Evolutionary conservation across 2,113 vertebrate genomes (phyloP), one percentile per base, ranked within the genome.

Genomic region (Osmerus mordax): DNA sequence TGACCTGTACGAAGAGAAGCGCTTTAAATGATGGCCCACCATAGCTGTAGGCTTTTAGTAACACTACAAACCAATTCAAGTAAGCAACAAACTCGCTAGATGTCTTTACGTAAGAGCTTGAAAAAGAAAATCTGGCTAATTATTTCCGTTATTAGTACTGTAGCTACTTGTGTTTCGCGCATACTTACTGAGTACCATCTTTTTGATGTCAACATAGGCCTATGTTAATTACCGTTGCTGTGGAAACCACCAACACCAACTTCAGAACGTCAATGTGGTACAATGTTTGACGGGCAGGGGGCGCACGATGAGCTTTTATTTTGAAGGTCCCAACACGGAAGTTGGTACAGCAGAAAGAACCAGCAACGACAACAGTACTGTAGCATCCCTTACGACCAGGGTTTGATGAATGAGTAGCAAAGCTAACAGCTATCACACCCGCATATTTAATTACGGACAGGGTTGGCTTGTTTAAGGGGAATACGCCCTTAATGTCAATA

Each of bases 171-270:
- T 14, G 14, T 41, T 36, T 32, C 32, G 1, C 13, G 18, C 53
- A 28, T 7, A 84, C 88, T 88, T 55, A 89, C 88, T 86, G 73
- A 66, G 18, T 62, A 89, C 88, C 88, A 89, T 89, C 70, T n/a
- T 69, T 52, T 16, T 29, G 85, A 84, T 81, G 82, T 69, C 62
- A 5, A 3, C 32, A 36, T 28, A 36, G 41, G 9, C 41, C 41
- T 47, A 47, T 12, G 41, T 47, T 47, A 47, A 47, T 47, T 1
- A 47, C 0, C 59, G 86, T 88, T 87, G 64, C 80, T 29, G 12
- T 81, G 14, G 87, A 78, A 83, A 87, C 86, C 19, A 32, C 9
- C 18, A 60, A 18, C 55, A 16, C 16, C n/a, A 56, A 47, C 7
- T 47, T 47, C 8, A 47, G 2, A 47, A 47, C 9, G 41, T n/a